phyloP scores from a whole-genome alignment of 1,140 invertebrate species.

The Scaptodrosophila lebanonensis region DNA sequence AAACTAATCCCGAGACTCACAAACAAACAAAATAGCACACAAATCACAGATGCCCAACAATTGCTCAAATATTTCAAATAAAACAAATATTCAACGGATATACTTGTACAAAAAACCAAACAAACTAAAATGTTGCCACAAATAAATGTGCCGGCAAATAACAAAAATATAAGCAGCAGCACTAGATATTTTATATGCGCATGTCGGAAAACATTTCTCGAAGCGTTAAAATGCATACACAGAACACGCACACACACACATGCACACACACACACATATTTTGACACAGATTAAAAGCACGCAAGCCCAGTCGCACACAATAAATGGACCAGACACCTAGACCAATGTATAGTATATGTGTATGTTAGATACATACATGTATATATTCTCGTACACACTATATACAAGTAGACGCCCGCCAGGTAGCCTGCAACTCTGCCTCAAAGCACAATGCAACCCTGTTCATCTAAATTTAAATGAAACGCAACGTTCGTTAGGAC shows the following conservation, averaged over 20 bases:
- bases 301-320: constrained; percentile 23
- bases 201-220: constrained; percentile 53
- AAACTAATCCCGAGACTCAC: constrained; percentile 40
- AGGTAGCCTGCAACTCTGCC: constrained; percentile 15
- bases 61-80: constrained; percentile 44
- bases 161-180: constrained; percentile 5
- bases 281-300: constrained; percentile 58
- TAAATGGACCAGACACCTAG: constrained; percentile 2
- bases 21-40: constrained; percentile 2
- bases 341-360: too few species aligned
- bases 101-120: constrained; percentile 16
- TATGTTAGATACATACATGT: too few species aligned
- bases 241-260: constrained; percentile 12
- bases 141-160: constrained; percentile 41
- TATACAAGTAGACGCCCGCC: too few species aligned
- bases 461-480: constrained; percentile 59
- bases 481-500: constrained; percentile 45
- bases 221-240: constrained; percentile 37
- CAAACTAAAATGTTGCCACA: constrained; percentile 29
- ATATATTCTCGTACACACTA: too few species aligned
- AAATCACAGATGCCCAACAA: constrained; percentile 33
- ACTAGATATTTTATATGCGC: constrained; percentile 33
- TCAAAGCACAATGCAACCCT: constrained; percentile 44
- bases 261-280: constrained; percentile 48
- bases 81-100: constrained; percentile 1